Percentiles rank a stretch among this genome's conserved stretches.
Evolutionary conservation across 2,797 vertebrate species (phyloP).

Genomic region (Notoglanidium macrostoma): DNA sequence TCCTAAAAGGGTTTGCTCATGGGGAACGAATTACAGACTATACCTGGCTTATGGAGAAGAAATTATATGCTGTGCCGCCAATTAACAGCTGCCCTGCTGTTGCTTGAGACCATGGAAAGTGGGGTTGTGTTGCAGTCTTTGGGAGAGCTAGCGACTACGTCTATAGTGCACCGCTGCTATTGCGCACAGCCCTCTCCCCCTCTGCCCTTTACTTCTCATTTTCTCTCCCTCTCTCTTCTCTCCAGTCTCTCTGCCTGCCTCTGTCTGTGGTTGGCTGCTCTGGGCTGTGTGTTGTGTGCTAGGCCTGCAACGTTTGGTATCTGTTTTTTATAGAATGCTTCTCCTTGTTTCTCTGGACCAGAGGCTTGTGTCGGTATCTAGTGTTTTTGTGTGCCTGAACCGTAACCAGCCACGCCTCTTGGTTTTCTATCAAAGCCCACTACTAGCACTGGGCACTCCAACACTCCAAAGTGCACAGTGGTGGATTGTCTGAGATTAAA

Average conservation of each 20-base stretch:
- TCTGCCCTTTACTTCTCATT: conserved; percentile 23
- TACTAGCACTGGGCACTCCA: conserved; percentile 19
- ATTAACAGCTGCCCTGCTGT: conserved; percentile 68
- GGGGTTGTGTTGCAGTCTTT: conserved; percentile 51
- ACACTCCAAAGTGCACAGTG: background rate
- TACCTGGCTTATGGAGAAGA: conserved; percentile 62
- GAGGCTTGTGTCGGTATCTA: conserved; percentile 35
- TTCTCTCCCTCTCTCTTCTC: background rate
- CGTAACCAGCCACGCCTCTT: conserved; percentile 67
- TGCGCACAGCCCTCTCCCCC: conserved; percentile 58
- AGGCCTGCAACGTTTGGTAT: conserved; percentile 68
- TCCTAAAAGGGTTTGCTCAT: conserved; percentile 69
- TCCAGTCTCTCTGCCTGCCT: conserved; percentile 29
- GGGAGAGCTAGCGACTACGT: conserved; percentile 54
- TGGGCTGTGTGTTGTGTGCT: conserved; percentile 73
- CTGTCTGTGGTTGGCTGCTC: conserved; percentile 67
- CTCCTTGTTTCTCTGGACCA: conserved; percentile 55
- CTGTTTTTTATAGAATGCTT: conserved; percentile 66
- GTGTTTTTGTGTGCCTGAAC: conserved; percentile 55
- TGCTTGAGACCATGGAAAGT: conserved; percentile 61
- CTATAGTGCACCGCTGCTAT: conserved; percentile 64
- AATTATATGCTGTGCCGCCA: conserved; percentile 75
- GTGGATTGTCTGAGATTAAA: conserved; percentile 54
- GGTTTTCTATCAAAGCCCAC: conserved; percentile 45
- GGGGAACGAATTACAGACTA: conserved; percentile 61